Evolutionary conservation across 2,797 vertebrate genomes (phyloP).

Genomic region (Geotrypetes seraphini): DNA sequence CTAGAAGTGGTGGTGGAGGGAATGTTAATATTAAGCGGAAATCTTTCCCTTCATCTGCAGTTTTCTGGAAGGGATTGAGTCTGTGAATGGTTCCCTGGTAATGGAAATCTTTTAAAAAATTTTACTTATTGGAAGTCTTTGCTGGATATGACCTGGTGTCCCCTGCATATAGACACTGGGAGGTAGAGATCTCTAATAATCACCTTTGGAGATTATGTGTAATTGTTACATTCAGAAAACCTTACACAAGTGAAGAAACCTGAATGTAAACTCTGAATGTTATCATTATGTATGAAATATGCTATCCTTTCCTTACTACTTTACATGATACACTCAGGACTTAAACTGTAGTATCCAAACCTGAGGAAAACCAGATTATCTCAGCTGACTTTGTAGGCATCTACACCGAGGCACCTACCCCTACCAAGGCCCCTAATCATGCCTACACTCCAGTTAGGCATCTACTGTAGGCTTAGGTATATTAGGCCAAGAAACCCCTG

Average conservation of each 20-base stretch:
- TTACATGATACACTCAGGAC: too few relatives aligned
- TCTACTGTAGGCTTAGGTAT: too few relatives aligned
- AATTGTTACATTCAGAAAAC: background rate
- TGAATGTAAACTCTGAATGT: too few relatives aligned
- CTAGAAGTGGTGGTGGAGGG: conserved; percentile 23
- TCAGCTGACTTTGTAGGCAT: too few relatives aligned
- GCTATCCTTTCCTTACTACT: background rate
- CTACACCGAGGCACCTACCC: too few relatives aligned
- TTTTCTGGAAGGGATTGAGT: background rate
- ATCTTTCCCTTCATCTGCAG: background rate
- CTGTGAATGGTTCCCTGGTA: background rate
- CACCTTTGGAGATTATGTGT: background rate
- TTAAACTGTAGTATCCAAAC: too few relatives aligned
- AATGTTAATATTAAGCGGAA: conserved; percentile 15
- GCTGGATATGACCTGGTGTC: background rate
- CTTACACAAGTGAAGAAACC: background rate
- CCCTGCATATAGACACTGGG: too few relatives aligned
- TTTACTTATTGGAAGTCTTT: background rate
- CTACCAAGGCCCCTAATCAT: too few relatives aligned
- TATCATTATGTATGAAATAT: background rate
- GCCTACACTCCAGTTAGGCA: too few relatives aligned
- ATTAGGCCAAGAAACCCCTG: too few relatives aligned
- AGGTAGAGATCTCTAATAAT: background rate
- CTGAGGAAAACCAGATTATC: too few relatives aligned
- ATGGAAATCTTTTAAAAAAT: background rate